These are phyloP conservation scores for Eulemur coronatus DNA, from an alignment of 2,797 vertebrate species.

Conservation along the genomic window DNA sequence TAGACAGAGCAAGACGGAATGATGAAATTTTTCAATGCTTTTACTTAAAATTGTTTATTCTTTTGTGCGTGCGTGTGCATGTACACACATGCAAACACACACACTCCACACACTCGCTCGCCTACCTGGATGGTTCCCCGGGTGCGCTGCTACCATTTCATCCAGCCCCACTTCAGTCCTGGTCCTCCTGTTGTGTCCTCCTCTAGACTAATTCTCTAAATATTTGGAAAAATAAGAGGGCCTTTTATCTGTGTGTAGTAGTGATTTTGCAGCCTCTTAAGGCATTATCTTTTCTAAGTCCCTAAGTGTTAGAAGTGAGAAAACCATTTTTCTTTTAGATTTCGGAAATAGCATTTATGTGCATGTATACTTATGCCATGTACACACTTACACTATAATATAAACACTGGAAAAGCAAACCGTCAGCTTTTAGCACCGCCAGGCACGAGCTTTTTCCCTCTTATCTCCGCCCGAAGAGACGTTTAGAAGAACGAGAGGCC, in stretches of 20 bases:
- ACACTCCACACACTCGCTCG: neutral
- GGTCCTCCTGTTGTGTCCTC: neutral
- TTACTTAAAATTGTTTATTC: neutral
- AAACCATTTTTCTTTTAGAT: constrained; percentile 58
- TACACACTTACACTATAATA: constrained; percentile 20
- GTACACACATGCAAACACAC: neutral
- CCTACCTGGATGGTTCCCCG: fast-evolving
- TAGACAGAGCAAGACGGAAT: neutral
- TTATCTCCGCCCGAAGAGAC: constrained; percentile 31
- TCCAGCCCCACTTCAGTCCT: neutral
- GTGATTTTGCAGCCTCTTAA: constrained; percentile 34
- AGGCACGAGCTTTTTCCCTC: neutral
- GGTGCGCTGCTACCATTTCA: neutral
- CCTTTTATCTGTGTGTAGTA: neutral
- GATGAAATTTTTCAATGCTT: neutral
- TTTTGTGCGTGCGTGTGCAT: neutral
- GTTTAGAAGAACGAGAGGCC: constrained; percentile 32
- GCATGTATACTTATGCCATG: neutral
- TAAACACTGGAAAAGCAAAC: constrained; percentile 54
- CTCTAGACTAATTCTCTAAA: neutral
- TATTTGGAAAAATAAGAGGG: neutral
- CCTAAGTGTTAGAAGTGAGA: constrained; percentile 37
- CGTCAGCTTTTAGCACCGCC: neutral
- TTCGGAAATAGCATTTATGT: constrained; percentile 59
- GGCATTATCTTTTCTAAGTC: constrained; percentile 52